Conservation (phyloP, 2,888 invertebrate species). For the Tenthredo amoena region DNA sequence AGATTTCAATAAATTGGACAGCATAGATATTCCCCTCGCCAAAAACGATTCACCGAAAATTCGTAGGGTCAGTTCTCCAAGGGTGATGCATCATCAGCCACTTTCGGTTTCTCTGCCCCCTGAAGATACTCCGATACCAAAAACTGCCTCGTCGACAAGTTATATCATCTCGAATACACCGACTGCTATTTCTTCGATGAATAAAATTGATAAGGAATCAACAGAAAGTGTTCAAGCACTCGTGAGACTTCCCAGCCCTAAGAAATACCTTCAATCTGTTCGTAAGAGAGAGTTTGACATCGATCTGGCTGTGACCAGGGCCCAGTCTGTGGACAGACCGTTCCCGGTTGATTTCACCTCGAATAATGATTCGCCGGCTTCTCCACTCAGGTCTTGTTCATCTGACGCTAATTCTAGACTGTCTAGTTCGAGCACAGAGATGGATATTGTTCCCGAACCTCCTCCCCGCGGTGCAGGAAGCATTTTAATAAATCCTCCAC, state of each 20-base stretch:
- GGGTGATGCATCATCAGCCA: slow-evolving; percentile 80
- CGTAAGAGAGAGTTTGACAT: slow-evolving; percentile 69
- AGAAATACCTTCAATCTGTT: slow-evolving; percentile 70
- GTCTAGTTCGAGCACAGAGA: slow-evolving; percentile 74
- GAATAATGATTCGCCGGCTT: slow-evolving; percentile 69
- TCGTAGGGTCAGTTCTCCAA: slow-evolving; percentile 66
- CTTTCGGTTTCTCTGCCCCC: slow-evolving; percentile 86
- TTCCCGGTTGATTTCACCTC: slow-evolving; percentile 73
- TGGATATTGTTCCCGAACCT: slow-evolving; percentile 81
- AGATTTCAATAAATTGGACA: slow-evolving; percentile 70
- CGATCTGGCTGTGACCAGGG: slow-evolving; percentile 64
- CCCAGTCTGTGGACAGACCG: slow-evolving; percentile 68
- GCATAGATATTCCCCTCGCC: slow-evolving; percentile 11
- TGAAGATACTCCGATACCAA: slow-evolving; percentile 79
- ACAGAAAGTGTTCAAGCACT: slow-evolving; percentile 67
- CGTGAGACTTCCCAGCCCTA: slow-evolving; percentile 76
- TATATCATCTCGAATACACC: neutral
- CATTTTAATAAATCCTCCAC: slow-evolving; percentile 85
- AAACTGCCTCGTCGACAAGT: slow-evolving; percentile 60
- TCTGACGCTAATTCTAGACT: slow-evolving; percentile 71
- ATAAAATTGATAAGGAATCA: slow-evolving; percentile 62
- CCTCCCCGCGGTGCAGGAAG: slow-evolving; percentile 85
- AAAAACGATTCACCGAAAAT: slow-evolving; percentile 47
- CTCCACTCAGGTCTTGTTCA: slow-evolving; percentile 71
- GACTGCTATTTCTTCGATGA: slow-evolving; percentile 30